phyloP scores from a whole-genome alignment of 2,113 vertebrate species.

The Limanda limanda region DNA sequence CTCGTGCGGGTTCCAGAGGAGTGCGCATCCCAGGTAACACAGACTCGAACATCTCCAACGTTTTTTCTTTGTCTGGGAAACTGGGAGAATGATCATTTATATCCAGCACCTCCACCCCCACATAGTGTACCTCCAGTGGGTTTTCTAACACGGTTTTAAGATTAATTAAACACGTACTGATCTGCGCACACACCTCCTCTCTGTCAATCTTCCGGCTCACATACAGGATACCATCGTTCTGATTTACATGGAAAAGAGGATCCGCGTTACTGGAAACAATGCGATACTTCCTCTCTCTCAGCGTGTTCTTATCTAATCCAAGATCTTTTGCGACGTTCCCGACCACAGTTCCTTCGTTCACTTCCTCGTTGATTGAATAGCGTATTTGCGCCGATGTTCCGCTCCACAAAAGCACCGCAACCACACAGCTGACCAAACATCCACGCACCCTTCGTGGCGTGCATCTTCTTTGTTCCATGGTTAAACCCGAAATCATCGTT shows the following conservation, averaged over 20 bases:
- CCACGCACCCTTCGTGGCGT: background rate
- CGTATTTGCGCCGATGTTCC: slow-evolving; percentile 71
- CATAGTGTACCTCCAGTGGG: slow-evolving; percentile 86
- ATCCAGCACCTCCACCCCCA: slow-evolving; percentile 83
- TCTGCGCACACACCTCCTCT: slow-evolving; percentile 70
- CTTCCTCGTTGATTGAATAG: slow-evolving; percentile 77
- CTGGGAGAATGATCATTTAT: slow-evolving; percentile 84
- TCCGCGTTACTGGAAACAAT: slow-evolving; percentile 68
- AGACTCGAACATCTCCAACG: slow-evolving; percentile 74
- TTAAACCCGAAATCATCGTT: background rate
- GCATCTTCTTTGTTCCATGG: slow-evolving; percentile 73
- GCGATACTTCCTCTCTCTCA: slow-evolving; percentile 70
- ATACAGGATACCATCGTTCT: slow-evolving; percentile 71
- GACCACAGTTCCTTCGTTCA: slow-evolving; percentile 67
- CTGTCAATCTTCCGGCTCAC: slow-evolving; percentile 74
- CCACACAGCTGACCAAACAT: slow-evolving; percentile 12
- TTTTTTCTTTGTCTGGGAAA: slow-evolving; percentile 70
- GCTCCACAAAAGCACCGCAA: slow-evolving; percentile 56
- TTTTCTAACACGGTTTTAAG: slow-evolving; percentile 76
- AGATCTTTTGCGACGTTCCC: slow-evolving; percentile 78
- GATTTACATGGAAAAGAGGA: slow-evolving; percentile 68
- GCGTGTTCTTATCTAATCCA: slow-evolving; percentile 63
- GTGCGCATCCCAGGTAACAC: slow-evolving; percentile 68
- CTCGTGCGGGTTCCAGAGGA: slow-evolving; percentile 69
- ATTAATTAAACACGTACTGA: slow-evolving; percentile 72